These are phyloP conservation scores for Oreochromis tanganicae DNA, from an alignment of 2,113 vertebrate species.

Conservation along the genomic window DNA sequence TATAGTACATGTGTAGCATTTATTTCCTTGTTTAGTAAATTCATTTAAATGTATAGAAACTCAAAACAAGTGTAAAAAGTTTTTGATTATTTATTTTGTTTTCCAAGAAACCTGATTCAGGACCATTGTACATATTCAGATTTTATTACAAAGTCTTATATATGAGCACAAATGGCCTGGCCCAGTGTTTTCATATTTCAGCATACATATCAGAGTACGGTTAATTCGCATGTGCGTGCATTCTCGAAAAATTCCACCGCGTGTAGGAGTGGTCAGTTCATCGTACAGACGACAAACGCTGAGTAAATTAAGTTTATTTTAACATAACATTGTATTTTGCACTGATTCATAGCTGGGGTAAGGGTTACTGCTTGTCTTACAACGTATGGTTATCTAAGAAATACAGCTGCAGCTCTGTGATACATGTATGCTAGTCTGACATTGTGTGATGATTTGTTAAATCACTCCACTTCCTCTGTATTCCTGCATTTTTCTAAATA, in stretches of 20 bases:
- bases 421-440: background rate
- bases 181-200: background rate
- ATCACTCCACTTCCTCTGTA: background rate
- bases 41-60: background rate
- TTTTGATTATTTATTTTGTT: background rate
- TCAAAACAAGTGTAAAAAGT: background rate
- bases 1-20: background rate
- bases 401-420: background rate
- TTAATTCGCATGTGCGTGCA: background rate
- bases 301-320: background rate
- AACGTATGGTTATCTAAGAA: background rate
- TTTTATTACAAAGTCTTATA: background rate
- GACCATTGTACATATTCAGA: background rate
- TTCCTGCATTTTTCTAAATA: background rate
- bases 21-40: background rate
- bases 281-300: background rate
- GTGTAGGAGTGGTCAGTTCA: background rate
- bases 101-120: background rate
- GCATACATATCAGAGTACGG: background rate
- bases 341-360: background rate
- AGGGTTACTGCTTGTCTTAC: background rate
- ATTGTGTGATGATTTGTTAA: background rate
- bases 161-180: background rate
- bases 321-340: background rate
- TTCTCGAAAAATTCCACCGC: background rate